Percentiles rank a stretch among this genome's conserved stretches.
Conservation (phyloP, 2,797 vertebrate species). For the Telmatherina bonti region DNA sequence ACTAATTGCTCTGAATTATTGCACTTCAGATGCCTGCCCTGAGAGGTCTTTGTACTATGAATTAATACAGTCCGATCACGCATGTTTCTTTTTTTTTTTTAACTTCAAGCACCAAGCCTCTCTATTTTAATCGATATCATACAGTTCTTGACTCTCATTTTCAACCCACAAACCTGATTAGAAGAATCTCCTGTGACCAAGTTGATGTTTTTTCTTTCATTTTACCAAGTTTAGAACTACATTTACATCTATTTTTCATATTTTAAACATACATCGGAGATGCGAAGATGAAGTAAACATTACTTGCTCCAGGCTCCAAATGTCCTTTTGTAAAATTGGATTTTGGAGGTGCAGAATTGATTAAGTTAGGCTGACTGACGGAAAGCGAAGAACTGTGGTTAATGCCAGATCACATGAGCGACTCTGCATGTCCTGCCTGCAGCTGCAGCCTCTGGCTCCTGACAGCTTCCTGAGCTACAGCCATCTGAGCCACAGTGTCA, state of each 20-base stretch:
- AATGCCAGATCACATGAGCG: slow-evolving; percentile 2
- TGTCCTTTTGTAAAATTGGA: not conserved
- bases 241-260: not conserved
- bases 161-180: not conserved
- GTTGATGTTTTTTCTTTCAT: not conserved
- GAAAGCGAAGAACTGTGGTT: slow-evolving; percentile 17
- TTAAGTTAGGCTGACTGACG: not conserved
- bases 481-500: slow-evolving; percentile 85
- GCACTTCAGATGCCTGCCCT: not conserved
- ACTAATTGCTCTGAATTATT: not conserved
- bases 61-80: not conserved
- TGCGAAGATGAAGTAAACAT: not conserved
- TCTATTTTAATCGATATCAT: not conserved
- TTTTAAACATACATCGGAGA: not conserved
- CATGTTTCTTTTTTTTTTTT: not conserved
- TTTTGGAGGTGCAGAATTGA: slow-evolving; percentile 12
- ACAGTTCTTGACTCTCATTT: slow-evolving; percentile 2
- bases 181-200: not conserved
- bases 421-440: slow-evolving; percentile 18
- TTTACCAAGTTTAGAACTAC: not conserved
- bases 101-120: not conserved
- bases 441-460: slow-evolving; percentile 79
- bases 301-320: not conserved
- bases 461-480: slow-evolving; percentile 80
- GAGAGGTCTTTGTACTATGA: not conserved